Base-by-base conservation (phyloP, 2,888 invertebrate genomes). In the Tineola bisselliella region DNA sequence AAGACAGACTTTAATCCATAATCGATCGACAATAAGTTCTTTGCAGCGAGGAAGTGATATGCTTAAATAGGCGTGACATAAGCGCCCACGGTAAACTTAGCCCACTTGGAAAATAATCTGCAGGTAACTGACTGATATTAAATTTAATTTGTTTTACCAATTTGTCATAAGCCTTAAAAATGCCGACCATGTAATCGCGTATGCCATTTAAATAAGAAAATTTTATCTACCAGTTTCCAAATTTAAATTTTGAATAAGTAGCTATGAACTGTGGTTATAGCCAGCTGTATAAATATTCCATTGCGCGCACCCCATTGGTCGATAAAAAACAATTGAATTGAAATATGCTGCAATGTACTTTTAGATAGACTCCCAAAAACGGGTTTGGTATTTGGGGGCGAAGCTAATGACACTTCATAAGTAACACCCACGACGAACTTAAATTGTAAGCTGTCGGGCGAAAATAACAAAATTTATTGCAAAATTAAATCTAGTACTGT, bases 361-460 rank as follows among this genome's bases (percentile, higher is more conserved):
- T 38, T 6, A 10, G 3, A 6, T n/a, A 12, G 3, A 6, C 11
- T 12, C 10, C 10, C n/a, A 63, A 62, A 67, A 72, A 70, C 69
- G 63, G 66, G 67, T 70, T 71, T 66, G 63, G 62, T n/a, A 63
- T 48, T 72, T 70, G 69, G 65, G 66, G 68, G 62, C 68, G 66
- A 67, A 62, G 59, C 63, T 64, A 70, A 69, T 69, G 66, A 64
- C 63, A 68, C 63, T 62, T 64, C 62, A 62, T 63, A 61, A 54
- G 38, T 61, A 61, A 65, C 68, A 64, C 70, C 71, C 65, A 72
- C 71, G 66, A 63, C 60, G 63, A 38, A 12, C n/a, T 10, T 3
- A 38, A n/a, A 10, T 38, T 6, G 2, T 62, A 63, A 64, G 38
- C 38, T 6, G 10, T 38, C 38, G 38, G 10, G 38, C 15, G 48